These are phyloP conservation scores for Rhabdomys dilectus DNA, from an alignment of 2,113 vertebrate species.

Conservation along the genomic window DNA sequence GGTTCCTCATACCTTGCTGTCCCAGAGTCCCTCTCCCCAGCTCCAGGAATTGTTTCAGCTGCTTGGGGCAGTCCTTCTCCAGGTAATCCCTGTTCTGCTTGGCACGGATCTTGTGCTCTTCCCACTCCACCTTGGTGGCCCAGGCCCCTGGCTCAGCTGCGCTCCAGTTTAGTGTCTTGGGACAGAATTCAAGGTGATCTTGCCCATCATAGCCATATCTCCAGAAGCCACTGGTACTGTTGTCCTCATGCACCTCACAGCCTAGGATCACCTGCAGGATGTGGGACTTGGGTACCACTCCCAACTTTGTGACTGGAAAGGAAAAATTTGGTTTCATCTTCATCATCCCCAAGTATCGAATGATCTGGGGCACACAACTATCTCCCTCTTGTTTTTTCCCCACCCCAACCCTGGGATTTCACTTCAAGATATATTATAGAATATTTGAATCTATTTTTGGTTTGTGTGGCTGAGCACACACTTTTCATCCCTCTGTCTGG, in stretches of 20 bases:
- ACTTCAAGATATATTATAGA: no score
- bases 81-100: slow-evolving; percentile 73
- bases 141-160: slow-evolving; percentile 50
- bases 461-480: background rate
- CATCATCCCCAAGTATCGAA: no score
- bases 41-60: slow-evolving; percentile 56
- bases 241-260: slow-evolving; percentile 68
- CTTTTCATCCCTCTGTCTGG: no score
- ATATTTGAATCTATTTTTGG: no score
- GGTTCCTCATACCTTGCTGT: slow-evolving; percentile 47
- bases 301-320: slow-evolving; percentile 12
- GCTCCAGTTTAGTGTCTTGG: slow-evolving; percentile 65
- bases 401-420: background rate
- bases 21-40: slow-evolving; percentile 40
- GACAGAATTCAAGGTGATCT: slow-evolving; percentile 67
- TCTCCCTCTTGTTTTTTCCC: background rate
- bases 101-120: slow-evolving; percentile 52
- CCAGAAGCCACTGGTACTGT: slow-evolving; percentile 74
- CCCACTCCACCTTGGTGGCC: slow-evolving; percentile 78
- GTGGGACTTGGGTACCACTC: slow-evolving; percentile 59
- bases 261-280: slow-evolving; percentile 79
- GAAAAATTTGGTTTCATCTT: background rate
- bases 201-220: slow-evolving; percentile 67
- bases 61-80: slow-evolving; percentile 51
- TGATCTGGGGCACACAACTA: no score